Evolutionary conservation across 2,888 invertebrate species (phyloP), one percentile per base, ranked within the genome.

Genomic region (Agonopterix alstromeriana): DNA sequence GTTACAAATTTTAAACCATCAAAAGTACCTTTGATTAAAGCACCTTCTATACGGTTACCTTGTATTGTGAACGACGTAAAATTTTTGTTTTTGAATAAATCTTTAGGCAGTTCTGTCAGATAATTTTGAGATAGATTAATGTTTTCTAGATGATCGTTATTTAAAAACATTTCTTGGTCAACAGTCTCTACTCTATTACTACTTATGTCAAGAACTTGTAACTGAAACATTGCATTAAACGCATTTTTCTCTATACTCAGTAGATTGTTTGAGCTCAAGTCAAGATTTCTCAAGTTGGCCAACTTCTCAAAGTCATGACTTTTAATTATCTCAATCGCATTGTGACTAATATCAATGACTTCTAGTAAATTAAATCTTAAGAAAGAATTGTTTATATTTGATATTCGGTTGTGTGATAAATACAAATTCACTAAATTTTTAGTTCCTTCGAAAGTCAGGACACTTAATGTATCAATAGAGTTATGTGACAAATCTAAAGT

Each of bases 401-500:
- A 45, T 44, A 84, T 57, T 40, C 63, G 61, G 43, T 83, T 83
- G 40, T 68, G 50, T 1, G 79, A 73, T 2, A 83, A 48, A 48
- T 73, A 67, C 4, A 83, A 61, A 51, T 61, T 36, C 8, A 54
- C 40, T n/a, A 82, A 49, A 35, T 67, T 65, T 49, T 58, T 69
- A 2, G 73, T 53, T 2, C 82, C 82, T 54, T 80, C 81, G 49
- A 82, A 82, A 11, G 73, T 70, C 10, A 66, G 50, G 4, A 52
- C 57, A 46, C 55, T 61, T 36, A 83, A 47, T 0, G 43, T 42
- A 17, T 66, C 59, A 8, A 82, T 67, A 3, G 58, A 65, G 51
- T 84, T 83, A 47, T 76, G 50, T 2, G 81, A 78, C 7, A 84
- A 50, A 56, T 82, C 77, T 52, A 83, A 60, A 35, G 42, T 57